phyloP scores from a whole-genome alignment of 2,113 vertebrate genomes.

The Vanacampus margaritifer region DNA sequence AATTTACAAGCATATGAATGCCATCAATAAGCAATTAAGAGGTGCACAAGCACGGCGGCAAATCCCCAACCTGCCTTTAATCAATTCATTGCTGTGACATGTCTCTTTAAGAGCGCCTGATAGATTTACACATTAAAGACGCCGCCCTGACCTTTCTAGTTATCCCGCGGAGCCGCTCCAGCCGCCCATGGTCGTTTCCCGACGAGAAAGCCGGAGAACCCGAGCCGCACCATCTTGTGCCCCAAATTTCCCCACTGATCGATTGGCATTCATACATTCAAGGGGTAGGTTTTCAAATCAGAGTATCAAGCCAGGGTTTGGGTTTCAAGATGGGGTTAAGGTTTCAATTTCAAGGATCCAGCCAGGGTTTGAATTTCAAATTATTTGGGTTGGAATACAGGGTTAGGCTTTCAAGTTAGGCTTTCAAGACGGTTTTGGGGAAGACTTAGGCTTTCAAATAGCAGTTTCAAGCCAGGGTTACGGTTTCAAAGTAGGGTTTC shows the following conservation, averaged over 20 bases:
- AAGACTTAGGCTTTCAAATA: not conserved
- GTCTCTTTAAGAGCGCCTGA: constrained; percentile 52
- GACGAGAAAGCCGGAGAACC: not conserved
- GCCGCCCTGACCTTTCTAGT: constrained; percentile 26
- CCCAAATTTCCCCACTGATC: not conserved
- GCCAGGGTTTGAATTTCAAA: too few relatives aligned
- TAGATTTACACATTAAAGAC: constrained; percentile 54
- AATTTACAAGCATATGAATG: constrained; percentile 69
- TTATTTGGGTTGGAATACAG: not conserved
- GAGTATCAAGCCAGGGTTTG: too few relatives aligned
- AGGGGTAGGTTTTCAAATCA: too few relatives aligned
- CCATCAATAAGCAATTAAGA: constrained; percentile 77
- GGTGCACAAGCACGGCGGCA: constrained; percentile 58
- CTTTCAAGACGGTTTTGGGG: too few relatives aligned
- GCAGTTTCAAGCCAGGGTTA: too few relatives aligned
- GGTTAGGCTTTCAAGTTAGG: not conserved
- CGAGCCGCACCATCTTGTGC: not conserved
- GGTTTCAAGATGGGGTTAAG: too few relatives aligned
- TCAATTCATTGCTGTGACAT: constrained; percentile 60
- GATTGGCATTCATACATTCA: not conserved
- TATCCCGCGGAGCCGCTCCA: constrained; percentile 1
- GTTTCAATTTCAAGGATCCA: not conserved
- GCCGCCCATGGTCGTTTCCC: constrained; percentile 4
- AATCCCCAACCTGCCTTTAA: constrained; percentile 45
- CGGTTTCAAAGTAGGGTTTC: too few relatives aligned